Base-by-base conservation (phyloP, 2,113 vertebrate species). In the Eleginops maclovinus region DNA sequence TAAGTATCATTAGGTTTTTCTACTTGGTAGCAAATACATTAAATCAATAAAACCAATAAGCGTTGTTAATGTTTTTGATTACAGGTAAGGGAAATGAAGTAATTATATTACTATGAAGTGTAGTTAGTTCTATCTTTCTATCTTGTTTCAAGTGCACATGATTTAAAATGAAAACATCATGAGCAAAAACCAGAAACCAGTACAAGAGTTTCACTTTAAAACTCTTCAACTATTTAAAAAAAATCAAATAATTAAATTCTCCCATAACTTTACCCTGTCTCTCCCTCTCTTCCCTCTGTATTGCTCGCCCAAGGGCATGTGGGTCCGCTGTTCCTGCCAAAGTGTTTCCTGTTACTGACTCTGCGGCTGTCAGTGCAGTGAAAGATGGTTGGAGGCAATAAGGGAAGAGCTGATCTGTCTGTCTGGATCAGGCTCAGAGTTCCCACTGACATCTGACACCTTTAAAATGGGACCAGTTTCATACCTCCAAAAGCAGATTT, bases 381-480 rank as follows among this genome's bases (percentile, higher is more conserved):
- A 88, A 85, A 85, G 84, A 90, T 90, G 81, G 69, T 67, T 11
- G 44, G 36, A 82, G 84, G 81, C 84, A 87, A 87, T 89, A 82
- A 84, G 78, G 76, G 75, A 62, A 89, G 81, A 86, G 87, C 76
- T 24, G 68, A 65, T 83, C 72, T 19, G 59, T 69, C 61, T 22
- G 63, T 82, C 75, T 44, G 62, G 61, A 67, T 51, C 70, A 0
- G 72, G 2, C 61, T 46, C 55, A 54, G 9, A 66, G 56, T 47
- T 60, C 78, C 72, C 46, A 41, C 77, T 77, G 53, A 54, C 72
- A 77, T 26, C 72, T 77, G 66, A 82, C 71, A 41, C 56, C 61
- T 59, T 67, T 55, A 36, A 54, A 76, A 63, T 15, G 31, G 7
- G 44, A 47, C 24, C 26, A 14, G 17, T 49, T 72, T 64, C 9